Evolutionary conservation across 2,797 vertebrate genomes (phyloP), one percentile per base, ranked within the genome.

Genomic region (Phataginus tetradactyla): DNA sequence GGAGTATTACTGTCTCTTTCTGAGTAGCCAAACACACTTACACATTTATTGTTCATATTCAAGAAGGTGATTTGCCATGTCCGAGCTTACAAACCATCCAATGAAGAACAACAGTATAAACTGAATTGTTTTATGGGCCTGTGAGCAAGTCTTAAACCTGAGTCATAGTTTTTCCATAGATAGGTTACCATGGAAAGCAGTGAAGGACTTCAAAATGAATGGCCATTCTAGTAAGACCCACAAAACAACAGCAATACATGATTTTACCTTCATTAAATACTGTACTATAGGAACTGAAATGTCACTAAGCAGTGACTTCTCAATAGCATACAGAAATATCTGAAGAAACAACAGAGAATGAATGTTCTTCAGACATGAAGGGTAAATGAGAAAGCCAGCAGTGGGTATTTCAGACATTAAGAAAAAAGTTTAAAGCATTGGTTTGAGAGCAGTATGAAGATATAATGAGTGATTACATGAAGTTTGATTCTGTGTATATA

Each of bases 201-300:
- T 91, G 63, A 96, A 79, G 29, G 10, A 74, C 45, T 13, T 34
- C 57, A 7, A 86, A 87, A 68, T 34, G 17, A 75, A 49, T 18
- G 86, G 51, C 39, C 20, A 32, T 79, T 90, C 21, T 45, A 92
- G 25, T 42, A 89, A 89, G 29, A 92, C 55, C 84, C 10, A 57
- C 45, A 4, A 75, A 80, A 74, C 32, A 64, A 55, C 14, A 79
- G 63, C 25, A 78, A 84, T 87, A 8, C 7, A 57, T 92, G 25
- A 39, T 68, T 91, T 90, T 74, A 86, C 95, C 86, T 34, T 61
- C 86, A 93, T 89, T 97, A 92, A 91, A 78, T 92, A 91, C 42
- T 95, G 3, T 34, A 51, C 20, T 39, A 69, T 10, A 95, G 27
- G 78, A 87, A 96, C 59, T 85, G 75, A 85, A 87, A 94, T 85